Evolutionary conservation across 2,113 vertebrate genomes (phyloP).

Genomic region (Physeter macrocephalus): DNA sequence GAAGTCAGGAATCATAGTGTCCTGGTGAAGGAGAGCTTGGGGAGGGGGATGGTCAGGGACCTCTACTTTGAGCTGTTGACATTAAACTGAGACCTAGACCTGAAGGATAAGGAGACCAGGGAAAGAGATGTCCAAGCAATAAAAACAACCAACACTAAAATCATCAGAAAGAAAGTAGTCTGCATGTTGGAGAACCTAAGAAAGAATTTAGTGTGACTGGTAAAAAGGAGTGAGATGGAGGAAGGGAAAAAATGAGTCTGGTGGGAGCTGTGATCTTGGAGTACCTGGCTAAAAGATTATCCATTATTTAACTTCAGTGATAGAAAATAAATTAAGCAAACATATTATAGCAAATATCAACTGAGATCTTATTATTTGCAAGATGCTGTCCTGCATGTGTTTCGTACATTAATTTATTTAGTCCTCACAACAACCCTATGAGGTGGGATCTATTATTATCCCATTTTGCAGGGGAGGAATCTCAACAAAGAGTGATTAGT

Average conservation of each 20-base stretch:
- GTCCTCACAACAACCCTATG: not conserved
- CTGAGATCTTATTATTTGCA: not conserved
- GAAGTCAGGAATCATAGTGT: not conserved
- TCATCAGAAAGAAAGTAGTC: not conserved
- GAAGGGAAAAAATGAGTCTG: not conserved
- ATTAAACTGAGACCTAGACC: not conserved
- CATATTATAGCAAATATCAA: not conserved
- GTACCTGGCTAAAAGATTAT: not conserved
- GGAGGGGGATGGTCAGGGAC: accelerated
- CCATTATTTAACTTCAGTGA: not conserved
- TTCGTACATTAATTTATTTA: not conserved
- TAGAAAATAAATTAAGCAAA: not conserved
- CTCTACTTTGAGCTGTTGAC: not conserved
- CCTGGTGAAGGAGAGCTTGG: too few relatives aligned
- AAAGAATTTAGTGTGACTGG: not conserved
- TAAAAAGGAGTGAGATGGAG: not conserved
- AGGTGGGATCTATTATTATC: not conserved
- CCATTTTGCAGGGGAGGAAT: not conserved
- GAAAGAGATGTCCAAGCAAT: not conserved
- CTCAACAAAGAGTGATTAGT: not conserved
- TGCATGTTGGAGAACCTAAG: not conserved
- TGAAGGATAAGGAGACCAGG: not conserved
- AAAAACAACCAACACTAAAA: not conserved
- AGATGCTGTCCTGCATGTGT: not conserved
- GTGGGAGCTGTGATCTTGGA: not conserved